Evolutionary conservation across 1,140 invertebrate genomes (phyloP), one percentile per base, ranked within the genome.

Genomic region (Drosophila sproati): DNA sequence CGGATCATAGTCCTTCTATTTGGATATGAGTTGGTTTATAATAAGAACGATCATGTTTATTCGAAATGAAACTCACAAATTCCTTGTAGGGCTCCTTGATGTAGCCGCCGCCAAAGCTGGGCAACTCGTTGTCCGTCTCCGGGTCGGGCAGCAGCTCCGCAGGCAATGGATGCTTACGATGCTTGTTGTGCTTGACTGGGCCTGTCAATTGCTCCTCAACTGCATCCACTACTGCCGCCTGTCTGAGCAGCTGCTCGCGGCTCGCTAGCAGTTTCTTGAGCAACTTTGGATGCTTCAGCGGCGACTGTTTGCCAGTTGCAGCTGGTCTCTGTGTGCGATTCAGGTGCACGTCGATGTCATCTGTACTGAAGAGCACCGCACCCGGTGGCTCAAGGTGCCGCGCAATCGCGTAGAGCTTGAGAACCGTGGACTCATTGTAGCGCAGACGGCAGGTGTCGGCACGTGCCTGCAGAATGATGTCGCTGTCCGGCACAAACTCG

Each of bases 371-470:
- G n/a, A 96, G 83, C 8, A 94, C 91, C 39, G 94, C 86, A n/a
- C 96, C 96, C 8, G 96, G 96, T 31, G 95, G 94, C 63, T 94
- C 94, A 32, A 95, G 94, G 73, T 95, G 95, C 76, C 95, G 93
- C 74, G 94, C 95, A n/a, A 97, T 93, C 0, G 95, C 96, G 74
- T 95, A 95, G 3, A 97, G 91, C 85, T 95, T 95, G 12, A 95
- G 94, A 39, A 95, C 93, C 41, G 95, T 91, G 54, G 95, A 94
- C 43, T 95, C 93, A 82, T 97, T 96, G 77, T 96, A 97, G n/a
- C 95, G 92, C 7, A 96, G 80, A 78, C 94, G 94, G 82, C 96
- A 97, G 10, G 96, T 93, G 92, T 97, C 96, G 0, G 95, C 94
- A 4, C 94, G 92, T 55, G 94, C 95, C 90, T 96, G 94, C 20